phyloP scores from a whole-genome alignment of 2,113 vertebrate genomes.

The Dinomys branickii region DNA sequence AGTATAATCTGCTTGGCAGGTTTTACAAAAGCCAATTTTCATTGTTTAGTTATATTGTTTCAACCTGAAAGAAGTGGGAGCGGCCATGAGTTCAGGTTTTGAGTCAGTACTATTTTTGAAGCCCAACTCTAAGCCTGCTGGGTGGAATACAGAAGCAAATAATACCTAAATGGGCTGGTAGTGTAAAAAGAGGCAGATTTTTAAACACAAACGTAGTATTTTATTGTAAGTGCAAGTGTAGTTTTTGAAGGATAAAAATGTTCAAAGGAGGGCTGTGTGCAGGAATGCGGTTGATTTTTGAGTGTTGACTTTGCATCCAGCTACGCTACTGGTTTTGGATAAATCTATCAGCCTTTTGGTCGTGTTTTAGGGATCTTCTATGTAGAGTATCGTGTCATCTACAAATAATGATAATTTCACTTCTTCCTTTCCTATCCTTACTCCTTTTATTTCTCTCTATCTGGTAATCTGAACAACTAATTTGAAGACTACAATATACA shows the following conservation, averaged over 20 bases:
- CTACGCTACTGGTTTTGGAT: no score
- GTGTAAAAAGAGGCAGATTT: not conserved
- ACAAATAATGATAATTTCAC: no score
- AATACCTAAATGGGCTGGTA: no score
- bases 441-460: no score
- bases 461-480: no score
- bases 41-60: not conserved
- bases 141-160: not conserved
- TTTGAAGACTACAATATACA: no score
- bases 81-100: not conserved
- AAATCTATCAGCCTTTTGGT: no score
- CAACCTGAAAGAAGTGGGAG: not conserved
- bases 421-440: no score
- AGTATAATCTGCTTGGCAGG: constrained; percentile 22
- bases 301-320: no score
- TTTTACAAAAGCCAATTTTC: not conserved
- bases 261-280: not conserved
- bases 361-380: no score
- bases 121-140: not conserved
- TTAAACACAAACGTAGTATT: not conserved
- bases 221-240: not conserved
- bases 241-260: not conserved
- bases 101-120: not conserved
- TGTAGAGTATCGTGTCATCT: no score
- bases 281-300: no score